phyloP scores from a whole-genome alignment of 2,888 invertebrate genomes.

The Dione juno region DNA sequence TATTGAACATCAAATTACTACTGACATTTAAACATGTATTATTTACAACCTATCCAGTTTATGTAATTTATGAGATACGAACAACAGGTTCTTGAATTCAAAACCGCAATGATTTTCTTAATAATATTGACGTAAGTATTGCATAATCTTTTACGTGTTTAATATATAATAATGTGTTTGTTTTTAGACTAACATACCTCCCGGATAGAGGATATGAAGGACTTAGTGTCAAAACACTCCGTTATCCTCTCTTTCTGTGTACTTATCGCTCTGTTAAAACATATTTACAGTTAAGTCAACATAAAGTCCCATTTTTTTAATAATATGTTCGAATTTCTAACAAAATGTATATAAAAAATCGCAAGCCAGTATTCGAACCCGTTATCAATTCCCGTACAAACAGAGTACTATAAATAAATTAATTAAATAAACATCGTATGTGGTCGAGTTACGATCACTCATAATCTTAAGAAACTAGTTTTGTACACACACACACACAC shows the following conservation, averaged over 20 bases:
- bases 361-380: background rate
- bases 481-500: constrained; percentile 52
- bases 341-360: background rate
- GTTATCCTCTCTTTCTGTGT: no score
- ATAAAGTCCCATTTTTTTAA: no score
- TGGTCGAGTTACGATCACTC: constrained; percentile 70
- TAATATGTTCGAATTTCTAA: no score
- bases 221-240: background rate
- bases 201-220: background rate
- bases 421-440: constrained; percentile 63
- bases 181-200: background rate
- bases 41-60: constrained; percentile 22
- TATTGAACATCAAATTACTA: background rate
- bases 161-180: background rate
- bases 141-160: background rate
- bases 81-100: constrained; percentile 21
- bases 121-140: constrained; percentile 14
- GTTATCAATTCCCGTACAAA: constrained; percentile 54
- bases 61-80: constrained; percentile 19
- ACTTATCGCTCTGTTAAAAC: no score
- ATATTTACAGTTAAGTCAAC: no score
- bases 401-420: constrained; percentile 54
- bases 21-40: background rate
- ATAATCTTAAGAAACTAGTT: constrained; percentile 73
- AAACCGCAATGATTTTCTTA: constrained; percentile 25